These are phyloP conservation scores for Erynnis tages DNA, from an alignment of 2,888 invertebrate species.

Conservation along the genomic window DNA sequence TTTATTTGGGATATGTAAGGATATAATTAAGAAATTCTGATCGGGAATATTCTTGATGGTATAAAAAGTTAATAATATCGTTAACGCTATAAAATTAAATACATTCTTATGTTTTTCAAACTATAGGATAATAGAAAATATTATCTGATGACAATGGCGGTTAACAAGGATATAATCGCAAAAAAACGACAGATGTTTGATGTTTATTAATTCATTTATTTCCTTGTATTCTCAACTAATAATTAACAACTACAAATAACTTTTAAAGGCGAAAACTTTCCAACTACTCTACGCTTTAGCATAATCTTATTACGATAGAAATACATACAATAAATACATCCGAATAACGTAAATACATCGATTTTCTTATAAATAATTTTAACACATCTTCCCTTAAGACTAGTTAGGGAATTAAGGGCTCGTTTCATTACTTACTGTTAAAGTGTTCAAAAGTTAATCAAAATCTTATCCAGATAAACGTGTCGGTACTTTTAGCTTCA, in stretches of 20 bases:
- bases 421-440: too few species aligned
- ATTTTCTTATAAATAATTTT: constrained; percentile 52
- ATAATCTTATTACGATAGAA: constrained; percentile 47
- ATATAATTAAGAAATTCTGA: constrained; percentile 31
- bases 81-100: too few species aligned
- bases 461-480: too few species aligned
- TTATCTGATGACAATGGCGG: too few species aligned
- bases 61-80: not conserved
- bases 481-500: too few species aligned
- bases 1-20: constrained; percentile 1
- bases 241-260: constrained; percentile 53
- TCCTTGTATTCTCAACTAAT: constrained; percentile 54
- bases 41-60: constrained; percentile 25
- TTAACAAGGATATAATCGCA: too few species aligned
- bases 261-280: constrained; percentile 58
- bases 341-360: constrained; percentile 40
- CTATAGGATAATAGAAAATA: too few species aligned
- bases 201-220: constrained; percentile 51
- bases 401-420: constrained; percentile 74
- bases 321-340: constrained; percentile 57
- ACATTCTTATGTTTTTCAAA: too few species aligned
- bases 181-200: too few species aligned
- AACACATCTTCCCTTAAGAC: constrained; percentile 61
- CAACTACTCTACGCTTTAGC: constrained; percentile 47
- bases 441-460: too few species aligned